Conservation (phyloP, 1,140 invertebrate species). For the Drosophila malerkotliana region DNA sequence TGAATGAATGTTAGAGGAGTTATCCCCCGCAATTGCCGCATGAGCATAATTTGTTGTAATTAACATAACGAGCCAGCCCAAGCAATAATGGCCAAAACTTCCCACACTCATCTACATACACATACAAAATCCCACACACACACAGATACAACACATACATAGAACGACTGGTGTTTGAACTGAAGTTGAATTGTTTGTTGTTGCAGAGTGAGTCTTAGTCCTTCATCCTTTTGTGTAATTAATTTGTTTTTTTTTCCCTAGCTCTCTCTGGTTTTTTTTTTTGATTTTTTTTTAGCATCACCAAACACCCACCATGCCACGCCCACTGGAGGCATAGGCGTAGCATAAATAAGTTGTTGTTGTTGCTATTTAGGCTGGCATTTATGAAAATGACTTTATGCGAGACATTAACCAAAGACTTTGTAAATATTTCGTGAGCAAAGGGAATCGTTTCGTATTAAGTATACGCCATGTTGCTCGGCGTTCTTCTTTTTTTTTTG, state of each 20-base stretch:
- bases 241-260: constrained; percentile 55
- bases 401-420: constrained; percentile 33
- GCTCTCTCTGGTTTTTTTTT: not conserved
- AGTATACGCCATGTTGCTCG: constrained; percentile 11
- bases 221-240: constrained; percentile 73
- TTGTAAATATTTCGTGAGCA: constrained; percentile 34
- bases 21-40: constrained; percentile 58
- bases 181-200: constrained; percentile 45
- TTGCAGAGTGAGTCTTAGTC: constrained; percentile 43
- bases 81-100: constrained; percentile 72
- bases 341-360: constrained; percentile 46
- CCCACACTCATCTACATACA: constrained; percentile 34
- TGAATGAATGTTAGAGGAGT: not conserved
- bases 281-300: not conserved
- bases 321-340: not conserved
- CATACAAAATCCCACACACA: constrained; percentile 2
- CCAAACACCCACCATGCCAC: not conserved
- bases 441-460: constrained; percentile 25
- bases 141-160: not conserved
- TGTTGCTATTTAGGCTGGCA: constrained; percentile 38
- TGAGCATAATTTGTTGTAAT: constrained; percentile 83
- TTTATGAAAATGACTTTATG: constrained; percentile 62
- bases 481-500: too few relatives aligned
- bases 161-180: constrained; percentile 23
- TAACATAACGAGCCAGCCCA: constrained; percentile 79